These are phyloP conservation scores for Probosciger aterrimus DNA, from an alignment of 2,113 vertebrate species.

Conservation along the genomic window DNA sequence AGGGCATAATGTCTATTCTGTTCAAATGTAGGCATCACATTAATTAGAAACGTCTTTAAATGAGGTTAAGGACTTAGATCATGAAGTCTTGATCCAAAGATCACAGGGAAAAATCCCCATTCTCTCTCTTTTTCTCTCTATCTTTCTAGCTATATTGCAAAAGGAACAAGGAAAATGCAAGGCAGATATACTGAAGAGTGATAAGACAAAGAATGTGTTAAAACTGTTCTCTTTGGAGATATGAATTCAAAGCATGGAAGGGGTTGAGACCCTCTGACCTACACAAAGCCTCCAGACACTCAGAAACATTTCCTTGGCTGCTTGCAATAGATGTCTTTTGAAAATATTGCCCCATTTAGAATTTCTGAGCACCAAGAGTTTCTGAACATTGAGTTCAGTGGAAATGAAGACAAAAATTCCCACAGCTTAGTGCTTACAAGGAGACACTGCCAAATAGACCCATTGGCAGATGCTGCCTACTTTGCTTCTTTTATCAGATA, in stretches of 20 bases:
- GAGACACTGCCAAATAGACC: background rate
- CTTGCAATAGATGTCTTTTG: background rate
- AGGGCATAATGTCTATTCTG: background rate
- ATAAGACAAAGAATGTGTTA: background rate
- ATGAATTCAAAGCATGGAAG: background rate
- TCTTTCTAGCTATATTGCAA: background rate
- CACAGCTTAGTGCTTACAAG: background rate
- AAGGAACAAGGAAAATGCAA: background rate
- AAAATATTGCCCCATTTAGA: background rate
- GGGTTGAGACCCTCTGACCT: background rate
- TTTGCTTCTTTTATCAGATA: background rate
- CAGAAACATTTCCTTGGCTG: background rate
- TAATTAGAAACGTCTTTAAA: background rate
- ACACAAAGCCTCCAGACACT: background rate
- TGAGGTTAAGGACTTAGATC: background rate
- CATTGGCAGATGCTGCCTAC: background rate
- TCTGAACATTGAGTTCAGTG: background rate
- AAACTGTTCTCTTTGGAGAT: background rate
- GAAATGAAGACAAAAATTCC: background rate
- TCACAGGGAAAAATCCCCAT: background rate
- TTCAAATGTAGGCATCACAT: background rate
- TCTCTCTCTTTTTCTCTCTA: background rate
- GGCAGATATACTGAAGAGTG: background rate
- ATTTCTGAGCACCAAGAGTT: background rate
- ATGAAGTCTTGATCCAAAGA: background rate